Percentiles rank a stretch among this genome's conserved stretches.
Evolutionary conservation across 2,888 invertebrate species (phyloP).

Genomic region (Lithophane semibrunnea): DNA sequence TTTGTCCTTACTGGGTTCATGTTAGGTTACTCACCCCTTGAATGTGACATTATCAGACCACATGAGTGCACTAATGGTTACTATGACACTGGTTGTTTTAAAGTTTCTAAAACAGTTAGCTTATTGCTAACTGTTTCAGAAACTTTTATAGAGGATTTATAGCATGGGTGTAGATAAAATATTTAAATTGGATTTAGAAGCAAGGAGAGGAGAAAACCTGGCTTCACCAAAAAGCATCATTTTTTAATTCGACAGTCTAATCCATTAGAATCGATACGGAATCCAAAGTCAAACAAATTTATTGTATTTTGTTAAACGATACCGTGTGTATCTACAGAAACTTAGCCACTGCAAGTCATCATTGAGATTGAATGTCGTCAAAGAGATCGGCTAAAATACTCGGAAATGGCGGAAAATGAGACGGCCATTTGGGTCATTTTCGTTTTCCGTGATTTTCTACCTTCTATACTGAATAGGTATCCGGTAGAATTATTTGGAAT

Average conservation of each 20-base stretch:
- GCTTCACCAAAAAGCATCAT: not conserved
- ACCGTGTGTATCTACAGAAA: not conserved
- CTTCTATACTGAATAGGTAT: not conserved
- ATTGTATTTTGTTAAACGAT: constrained; percentile 34
- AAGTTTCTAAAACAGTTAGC: no score
- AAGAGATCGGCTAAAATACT: constrained; percentile 60
- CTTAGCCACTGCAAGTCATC: constrained; percentile 45
- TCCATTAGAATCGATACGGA: constrained; percentile 6
- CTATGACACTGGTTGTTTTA: no score
- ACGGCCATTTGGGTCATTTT: constrained; percentile 52
- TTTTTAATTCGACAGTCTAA: not conserved
- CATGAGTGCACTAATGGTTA: not conserved
- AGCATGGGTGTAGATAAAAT: not conserved
- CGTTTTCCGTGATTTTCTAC: constrained; percentile 17
- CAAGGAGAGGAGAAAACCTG: not conserved
- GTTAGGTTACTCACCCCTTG: not conserved
- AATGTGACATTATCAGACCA: not conserved
- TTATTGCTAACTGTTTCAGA: no score
- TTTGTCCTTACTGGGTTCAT: no score
- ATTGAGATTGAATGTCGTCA: constrained; percentile 60
- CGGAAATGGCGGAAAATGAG: constrained; percentile 47
- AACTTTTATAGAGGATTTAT: no score
- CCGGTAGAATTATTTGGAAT: not conserved
- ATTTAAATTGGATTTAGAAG: not conserved
- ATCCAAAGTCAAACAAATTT: constrained; percentile 11